Evolutionary conservation across 2,113 vertebrate genomes (phyloP), one percentile per base, ranked within the genome.

Genomic region (Cyanocitta stelleri): DNA sequence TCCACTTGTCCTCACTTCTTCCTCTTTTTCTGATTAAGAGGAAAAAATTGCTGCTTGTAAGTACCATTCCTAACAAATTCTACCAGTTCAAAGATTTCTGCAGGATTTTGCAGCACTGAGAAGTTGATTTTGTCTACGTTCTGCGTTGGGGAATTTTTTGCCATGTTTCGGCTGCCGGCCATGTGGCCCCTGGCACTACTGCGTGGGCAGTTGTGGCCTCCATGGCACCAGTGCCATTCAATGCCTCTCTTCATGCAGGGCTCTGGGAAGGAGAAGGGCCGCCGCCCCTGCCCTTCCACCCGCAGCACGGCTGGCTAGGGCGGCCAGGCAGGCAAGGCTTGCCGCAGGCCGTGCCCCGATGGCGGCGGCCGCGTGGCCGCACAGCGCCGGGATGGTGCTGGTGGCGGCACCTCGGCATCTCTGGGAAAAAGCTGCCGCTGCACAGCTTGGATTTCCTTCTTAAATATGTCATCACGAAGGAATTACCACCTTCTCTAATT

Each of bases 141-240:
- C 33, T 58, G 56, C 4, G 1, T 58, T 6, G 6, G 55, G 55
- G 55, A n/a, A 58, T 58, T 15, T 20, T 20, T n/a, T 6, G 1
- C 55, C 56, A 7, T 58, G 56, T 58, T 58, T 35, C 33, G 1
- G 8, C 22, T 24, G 56, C 21, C 3, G 4, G 33, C 22, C 33
- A 35, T 4, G 9, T 16, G 33, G 33, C 21, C 56, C 33, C 55
- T n/a, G 33, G 9, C 8, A 11, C 56, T 9, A 58, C 56, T 23
- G 33, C 6, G 5, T 58, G 55, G 55, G 21, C 55, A n/a, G 21
- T 3, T n/a, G 21, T 1, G 6, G 55, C 33, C 0, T 3, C 56
- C 4, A 4, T 10, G 56, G 56, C 55, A 15, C 55, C 55, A 7
- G 55, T 10, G 55, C 56, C 56, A 16, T 35, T 24, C 33, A 35